phyloP scores from a whole-genome alignment of 2,113 vertebrate genomes.

The Sylvilagus bachmani region DNA sequence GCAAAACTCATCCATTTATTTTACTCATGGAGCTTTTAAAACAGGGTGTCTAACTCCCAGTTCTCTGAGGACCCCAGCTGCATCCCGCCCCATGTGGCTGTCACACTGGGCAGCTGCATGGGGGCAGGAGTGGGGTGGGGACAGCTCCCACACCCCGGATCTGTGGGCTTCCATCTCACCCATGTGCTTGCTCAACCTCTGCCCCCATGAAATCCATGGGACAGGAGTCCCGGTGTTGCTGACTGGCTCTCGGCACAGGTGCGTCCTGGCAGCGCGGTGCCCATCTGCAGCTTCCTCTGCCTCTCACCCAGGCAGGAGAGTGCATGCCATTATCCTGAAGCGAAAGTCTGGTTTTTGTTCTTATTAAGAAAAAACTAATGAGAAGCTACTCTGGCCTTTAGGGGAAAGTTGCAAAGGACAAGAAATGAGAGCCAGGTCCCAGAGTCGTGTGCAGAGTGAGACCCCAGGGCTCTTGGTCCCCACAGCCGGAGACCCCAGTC shows the following conservation, averaged over 20 bases:
- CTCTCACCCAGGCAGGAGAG: neutral
- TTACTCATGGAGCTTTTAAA: neutral
- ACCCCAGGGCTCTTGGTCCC: neutral
- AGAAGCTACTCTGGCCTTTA: neutral
- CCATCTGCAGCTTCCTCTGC: neutral
- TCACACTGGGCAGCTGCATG: rapidly evolving
- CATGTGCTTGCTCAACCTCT: neutral
- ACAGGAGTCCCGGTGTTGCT: neutral
- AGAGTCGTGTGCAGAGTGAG: neutral
- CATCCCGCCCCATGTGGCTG: neutral
- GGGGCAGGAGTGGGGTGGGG: neutral
- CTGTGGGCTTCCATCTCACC: neutral
- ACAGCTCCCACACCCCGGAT: rapidly evolving
- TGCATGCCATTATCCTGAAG: neutral
- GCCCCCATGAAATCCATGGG: neutral
- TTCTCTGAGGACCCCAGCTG: neutral
- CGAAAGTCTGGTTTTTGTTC: neutral
- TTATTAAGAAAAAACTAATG: neutral
- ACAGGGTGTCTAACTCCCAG: neutral
- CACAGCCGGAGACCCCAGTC: rapidly evolving
- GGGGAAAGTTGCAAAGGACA: neutral
- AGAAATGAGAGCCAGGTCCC: neutral
- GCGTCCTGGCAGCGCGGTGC: neutral
- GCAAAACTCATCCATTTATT: neutral
- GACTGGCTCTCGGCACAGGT: neutral